These are phyloP conservation scores for Drosophila guanche DNA, from an alignment of 1,140 invertebrate species.

Conservation along the genomic window DNA sequence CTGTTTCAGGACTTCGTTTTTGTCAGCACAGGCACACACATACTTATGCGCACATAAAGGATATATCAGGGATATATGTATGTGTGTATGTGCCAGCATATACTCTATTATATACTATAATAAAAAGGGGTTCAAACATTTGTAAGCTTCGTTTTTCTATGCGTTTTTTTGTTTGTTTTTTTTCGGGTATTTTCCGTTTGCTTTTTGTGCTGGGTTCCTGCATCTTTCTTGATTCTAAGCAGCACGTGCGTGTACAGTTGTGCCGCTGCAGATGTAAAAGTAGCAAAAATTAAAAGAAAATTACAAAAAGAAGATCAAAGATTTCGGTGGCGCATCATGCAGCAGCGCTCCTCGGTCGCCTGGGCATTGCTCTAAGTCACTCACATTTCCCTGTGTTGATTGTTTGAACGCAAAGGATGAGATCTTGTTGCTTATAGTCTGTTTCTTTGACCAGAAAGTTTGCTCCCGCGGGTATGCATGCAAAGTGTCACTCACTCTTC, in stretches of 20 bases:
- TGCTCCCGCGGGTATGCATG: no score
- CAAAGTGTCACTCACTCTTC: neutral
- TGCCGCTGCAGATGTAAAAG: conserved; percentile 7
- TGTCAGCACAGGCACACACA: conserved; percentile 34
- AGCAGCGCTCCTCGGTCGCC: no score
- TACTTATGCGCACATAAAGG: conserved; percentile 8
- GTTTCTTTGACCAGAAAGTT: no score
- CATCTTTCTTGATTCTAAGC: conserved; percentile 25
- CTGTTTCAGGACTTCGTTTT: conserved; percentile 52
- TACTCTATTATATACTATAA: conserved; percentile 25
- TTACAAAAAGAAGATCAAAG: no score
- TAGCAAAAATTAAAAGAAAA: no score
- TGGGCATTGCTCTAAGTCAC: no score
- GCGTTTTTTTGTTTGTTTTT: conserved; percentile 1
- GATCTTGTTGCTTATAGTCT: neutral
- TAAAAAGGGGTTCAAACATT: conserved; percentile 44
- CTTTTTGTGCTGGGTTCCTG: conserved; percentile 32
- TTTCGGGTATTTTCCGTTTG: conserved; percentile 14
- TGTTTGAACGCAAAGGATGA: neutral
- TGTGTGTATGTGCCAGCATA: conserved; percentile 4
- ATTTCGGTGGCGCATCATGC: no score
- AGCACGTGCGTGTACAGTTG: conserved; percentile 19
- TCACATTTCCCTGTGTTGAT: no score
- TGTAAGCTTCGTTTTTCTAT: conserved; percentile 35
- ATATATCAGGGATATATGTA: conserved; percentile 15